These are phyloP conservation scores for Festucalex cinctus DNA, from an alignment of 2,113 vertebrate species.

Conservation along the genomic window DNA sequence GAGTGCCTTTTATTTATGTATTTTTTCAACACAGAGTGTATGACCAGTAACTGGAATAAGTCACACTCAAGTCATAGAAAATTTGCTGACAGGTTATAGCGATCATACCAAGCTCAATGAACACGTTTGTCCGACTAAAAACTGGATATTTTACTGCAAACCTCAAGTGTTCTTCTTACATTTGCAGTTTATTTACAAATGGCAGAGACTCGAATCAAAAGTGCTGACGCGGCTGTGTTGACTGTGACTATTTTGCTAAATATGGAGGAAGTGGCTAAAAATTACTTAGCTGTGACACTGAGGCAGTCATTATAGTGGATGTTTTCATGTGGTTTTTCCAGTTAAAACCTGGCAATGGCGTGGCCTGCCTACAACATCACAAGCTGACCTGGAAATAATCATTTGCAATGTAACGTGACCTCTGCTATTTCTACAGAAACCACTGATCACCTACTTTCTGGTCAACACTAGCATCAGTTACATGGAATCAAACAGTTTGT, in stretches of 20 bases:
- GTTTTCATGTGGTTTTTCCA: not conserved
- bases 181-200: not conserved
- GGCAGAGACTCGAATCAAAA: not conserved
- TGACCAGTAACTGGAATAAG: conserved; percentile 15
- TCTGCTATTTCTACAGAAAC: no score
- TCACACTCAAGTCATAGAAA: not conserved
- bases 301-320: not conserved
- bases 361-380: not conserved
- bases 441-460: no score
- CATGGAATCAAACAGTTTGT: no score
- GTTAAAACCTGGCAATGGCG: not conserved
- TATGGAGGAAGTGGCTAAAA: not conserved
- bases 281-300: not conserved
- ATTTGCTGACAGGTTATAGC: not conserved
- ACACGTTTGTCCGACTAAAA: no score
- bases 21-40: conserved; percentile 3
- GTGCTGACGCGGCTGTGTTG: not conserved
- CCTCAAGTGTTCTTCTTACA: not conserved
- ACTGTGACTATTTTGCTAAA: not conserved
- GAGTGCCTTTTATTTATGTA: conserved; percentile 11
- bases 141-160: no score
- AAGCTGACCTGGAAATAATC: not conserved
- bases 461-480: no score
- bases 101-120: no score
- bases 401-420: not conserved